Evolutionary conservation across 2,113 vertebrate genomes (phyloP).

Genomic region (Arvicanthis niloticus): DNA sequence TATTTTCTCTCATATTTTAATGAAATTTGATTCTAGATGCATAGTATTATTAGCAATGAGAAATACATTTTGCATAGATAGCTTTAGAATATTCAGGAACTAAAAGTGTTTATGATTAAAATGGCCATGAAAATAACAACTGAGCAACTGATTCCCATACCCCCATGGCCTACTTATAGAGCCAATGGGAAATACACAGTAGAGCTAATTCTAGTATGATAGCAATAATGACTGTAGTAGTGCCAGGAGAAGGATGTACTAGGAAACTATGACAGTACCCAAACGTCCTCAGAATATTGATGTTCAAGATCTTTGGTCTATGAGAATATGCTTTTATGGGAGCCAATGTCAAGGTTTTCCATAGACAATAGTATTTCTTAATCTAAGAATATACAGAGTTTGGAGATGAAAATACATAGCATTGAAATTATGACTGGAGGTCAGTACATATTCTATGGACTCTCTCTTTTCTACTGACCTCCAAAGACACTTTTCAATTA

Average conservation of each 20-base stretch:
- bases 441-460: slow-evolving; percentile 38
- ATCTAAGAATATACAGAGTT: slow-evolving; percentile 38
- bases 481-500: slow-evolving; percentile 49
- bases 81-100: slow-evolving; percentile 34
- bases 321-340: slow-evolving; percentile 38
- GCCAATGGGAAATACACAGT: not conserved
- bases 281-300: not conserved
- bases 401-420: slow-evolving; percentile 32
- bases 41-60: slow-evolving; percentile 52
- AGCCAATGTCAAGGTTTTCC: slow-evolving; percentile 34
- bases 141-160: slow-evolving; percentile 24
- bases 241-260: not conserved
- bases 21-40: slow-evolving; percentile 37
- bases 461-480: slow-evolving; percentile 39
- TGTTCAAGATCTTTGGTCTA: slow-evolving; percentile 27
- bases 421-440: slow-evolving; percentile 8
- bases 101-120: slow-evolving; percentile 61
- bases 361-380: slow-evolving; percentile 60
- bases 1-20: slow-evolving; percentile 49
- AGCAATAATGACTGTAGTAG: not conserved
- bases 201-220: not conserved
- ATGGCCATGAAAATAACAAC: slow-evolving; percentile 57
- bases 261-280: not conserved
- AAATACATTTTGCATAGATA: slow-evolving; percentile 37
- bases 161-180: slow-evolving; percentile 38